Conservation (phyloP, 2,888 invertebrate species). For the Limnephilus lunatus region DNA sequence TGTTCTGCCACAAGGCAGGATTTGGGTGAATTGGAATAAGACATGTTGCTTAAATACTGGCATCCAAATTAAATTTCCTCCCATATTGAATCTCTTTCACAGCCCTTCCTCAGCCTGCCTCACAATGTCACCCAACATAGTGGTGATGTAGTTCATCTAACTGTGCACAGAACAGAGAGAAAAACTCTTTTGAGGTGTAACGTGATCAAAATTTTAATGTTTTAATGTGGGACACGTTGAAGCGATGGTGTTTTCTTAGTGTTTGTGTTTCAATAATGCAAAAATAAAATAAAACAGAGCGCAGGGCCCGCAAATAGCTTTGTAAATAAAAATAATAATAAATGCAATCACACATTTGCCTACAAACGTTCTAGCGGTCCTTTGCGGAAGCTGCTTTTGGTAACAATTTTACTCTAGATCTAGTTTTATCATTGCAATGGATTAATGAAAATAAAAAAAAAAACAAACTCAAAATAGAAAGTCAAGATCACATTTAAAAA, state of each 20-base stretch:
- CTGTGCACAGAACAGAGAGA: not conserved
- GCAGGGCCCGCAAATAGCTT: conserved; percentile 3
- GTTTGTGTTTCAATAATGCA: not conserved
- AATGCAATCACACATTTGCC: conserved; percentile 26
- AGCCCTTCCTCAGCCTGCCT: not conserved
- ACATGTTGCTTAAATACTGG: no score
- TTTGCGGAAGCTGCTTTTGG: conserved; percentile 22
- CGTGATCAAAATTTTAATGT: not conserved
- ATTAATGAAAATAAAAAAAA: conserved; percentile 34
- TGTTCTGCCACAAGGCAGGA: no score
- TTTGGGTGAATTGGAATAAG: no score
- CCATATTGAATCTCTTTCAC: no score
- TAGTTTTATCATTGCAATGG: conserved; percentile 12
- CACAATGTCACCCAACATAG: not conserved
- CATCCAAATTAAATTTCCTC: no score
- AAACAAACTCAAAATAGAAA: not conserved
- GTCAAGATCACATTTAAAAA: not conserved
- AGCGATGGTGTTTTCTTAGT: not conserved
- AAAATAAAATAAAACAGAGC: conserved; percentile 2
- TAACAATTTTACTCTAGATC: conserved; percentile 10
- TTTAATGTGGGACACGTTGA: not conserved
- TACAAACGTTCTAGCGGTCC: conserved; percentile 22
- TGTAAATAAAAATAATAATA: conserved; percentile 12
- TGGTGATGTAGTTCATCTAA: not conserved
- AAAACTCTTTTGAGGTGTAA: not conserved